phyloP scores from a whole-genome alignment of 2,888 invertebrate genomes.

The Iphiclides podalirius region DNA sequence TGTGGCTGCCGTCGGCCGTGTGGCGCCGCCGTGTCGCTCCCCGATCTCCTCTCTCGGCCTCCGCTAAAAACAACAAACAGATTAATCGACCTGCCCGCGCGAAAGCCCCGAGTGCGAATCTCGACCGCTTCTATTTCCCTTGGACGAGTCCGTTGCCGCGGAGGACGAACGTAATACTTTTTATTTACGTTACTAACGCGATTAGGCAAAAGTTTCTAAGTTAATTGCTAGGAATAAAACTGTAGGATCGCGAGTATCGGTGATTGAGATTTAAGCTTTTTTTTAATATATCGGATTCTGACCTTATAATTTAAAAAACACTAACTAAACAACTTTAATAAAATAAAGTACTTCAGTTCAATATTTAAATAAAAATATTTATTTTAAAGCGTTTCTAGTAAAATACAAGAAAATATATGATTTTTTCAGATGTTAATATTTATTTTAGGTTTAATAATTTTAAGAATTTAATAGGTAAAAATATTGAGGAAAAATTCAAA shows the following conservation, averaged over 20 bases:
- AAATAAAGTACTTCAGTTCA: too few species aligned
- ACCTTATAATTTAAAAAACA: neutral
- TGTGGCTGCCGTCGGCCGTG: constrained; percentile 66
- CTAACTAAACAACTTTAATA: too few species aligned
- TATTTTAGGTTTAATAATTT: too few species aligned
- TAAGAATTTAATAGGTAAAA: too few species aligned
- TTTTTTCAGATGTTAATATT: too few species aligned
- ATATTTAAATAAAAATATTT: neutral
- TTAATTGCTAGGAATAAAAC: constrained; percentile 73
- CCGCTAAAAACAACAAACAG: constrained; percentile 76
- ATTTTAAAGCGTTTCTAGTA: too few species aligned
- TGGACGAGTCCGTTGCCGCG: constrained; percentile 42
- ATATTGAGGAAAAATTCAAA: neutral
- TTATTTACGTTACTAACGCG: constrained; percentile 67
- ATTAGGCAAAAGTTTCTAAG: constrained; percentile 67
- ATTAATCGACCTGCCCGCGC: constrained; percentile 68
- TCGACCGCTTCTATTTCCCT: constrained; percentile 43
- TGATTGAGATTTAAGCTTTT: constrained; percentile 68
- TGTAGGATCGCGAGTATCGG: constrained; percentile 74
- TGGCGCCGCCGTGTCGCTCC: constrained; percentile 72
- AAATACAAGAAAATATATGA: too few species aligned
- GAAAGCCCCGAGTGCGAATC: constrained; percentile 51
- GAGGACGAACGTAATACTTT: constrained; percentile 57
- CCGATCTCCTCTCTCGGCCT: constrained; percentile 61
- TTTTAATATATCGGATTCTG: constrained; percentile 39